Conservation (phyloP, 2,113 vertebrate genomes). For the Genyomyrus donnyi region DNA sequence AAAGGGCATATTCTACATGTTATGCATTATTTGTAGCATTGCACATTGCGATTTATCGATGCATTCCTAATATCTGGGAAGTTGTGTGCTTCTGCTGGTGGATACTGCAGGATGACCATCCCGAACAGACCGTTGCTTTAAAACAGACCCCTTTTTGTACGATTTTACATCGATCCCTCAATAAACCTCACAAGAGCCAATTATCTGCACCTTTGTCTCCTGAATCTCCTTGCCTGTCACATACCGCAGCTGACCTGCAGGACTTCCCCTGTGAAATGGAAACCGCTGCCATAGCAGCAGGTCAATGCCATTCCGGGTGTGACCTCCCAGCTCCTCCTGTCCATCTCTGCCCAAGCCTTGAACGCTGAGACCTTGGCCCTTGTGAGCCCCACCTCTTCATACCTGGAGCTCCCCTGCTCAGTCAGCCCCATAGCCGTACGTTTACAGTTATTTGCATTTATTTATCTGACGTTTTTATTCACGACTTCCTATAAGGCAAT, state of each 20-base stretch:
- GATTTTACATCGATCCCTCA: not conserved
- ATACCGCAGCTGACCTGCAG: not conserved
- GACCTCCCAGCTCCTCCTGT: not conserved
- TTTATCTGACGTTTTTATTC: not conserved
- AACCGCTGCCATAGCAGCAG: not conserved
- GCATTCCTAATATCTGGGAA: not conserved
- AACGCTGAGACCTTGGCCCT: not conserved
- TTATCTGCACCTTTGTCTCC: not conserved
- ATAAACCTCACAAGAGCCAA: not conserved
- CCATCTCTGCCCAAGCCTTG: not conserved
- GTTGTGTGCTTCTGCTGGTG: not conserved
- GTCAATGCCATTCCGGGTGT: not conserved
- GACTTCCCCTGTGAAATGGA: not conserved
- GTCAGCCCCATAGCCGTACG: not conserved
- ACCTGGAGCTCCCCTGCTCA: not conserved
- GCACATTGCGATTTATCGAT: not conserved
- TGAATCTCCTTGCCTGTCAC: not conserved
- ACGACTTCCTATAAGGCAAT: not conserved
- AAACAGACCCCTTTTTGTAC: not conserved
- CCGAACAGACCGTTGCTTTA: not conserved
- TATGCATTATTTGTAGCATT: not conserved
- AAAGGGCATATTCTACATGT: not conserved
- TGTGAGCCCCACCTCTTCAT: not conserved
- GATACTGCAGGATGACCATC: not conserved
- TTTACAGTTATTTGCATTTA: not conserved